Base-by-base conservation (phyloP, 2,113 vertebrate species). In the Diphyllodes magnificus region DNA sequence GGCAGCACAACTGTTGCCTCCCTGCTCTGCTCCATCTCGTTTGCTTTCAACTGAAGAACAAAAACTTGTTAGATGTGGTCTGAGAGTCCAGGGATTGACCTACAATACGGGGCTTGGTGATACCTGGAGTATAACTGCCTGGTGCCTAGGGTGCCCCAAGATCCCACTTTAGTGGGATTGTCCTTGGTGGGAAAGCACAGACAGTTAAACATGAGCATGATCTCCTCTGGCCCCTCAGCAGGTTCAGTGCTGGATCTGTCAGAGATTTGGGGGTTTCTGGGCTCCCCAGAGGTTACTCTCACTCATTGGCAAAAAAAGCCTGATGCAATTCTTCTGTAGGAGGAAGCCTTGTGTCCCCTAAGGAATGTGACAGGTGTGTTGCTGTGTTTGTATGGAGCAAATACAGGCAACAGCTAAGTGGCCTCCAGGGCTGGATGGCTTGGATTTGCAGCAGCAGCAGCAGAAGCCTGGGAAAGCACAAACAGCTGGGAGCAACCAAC, bases 171-270 rank as follows among this genome's bases (percentile, higher is more conserved):
- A 40, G 28, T 27, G 70, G 45, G 22, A 10, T 66, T 75, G 27
- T 42, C 25, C 39, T 71, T 69, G 30, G 10, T 77, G 31, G 40
- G n/a, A 93, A 72, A 86, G 19, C n/a, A 16, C 2, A 53, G 53
- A 20, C 1, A 2, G 7, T 22, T 21, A 37, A 73, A 76, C 25
- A 25, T 1, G 1, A 21, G 4, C 27, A 25, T 14, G 65, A 15
- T 30, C 15, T 80, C 8, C 61, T 76, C 49, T 33, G 18, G 14
- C 6, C 25, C 13, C 13, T 71, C 0, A 0, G 51, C 30, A 66
- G 35, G 20, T 59, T 68, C 28, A 30, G 6, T 60, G 42, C 59
- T 65, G 49, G 33, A 37, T 54, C 33, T 2, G 0, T 40, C 11
- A 13, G 42, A 78, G n/a, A 49, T 61, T 11, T 63, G 33, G 30